Conservation (phyloP, 1,140 invertebrate genomes). For the Lordiphosa mommai region DNA sequence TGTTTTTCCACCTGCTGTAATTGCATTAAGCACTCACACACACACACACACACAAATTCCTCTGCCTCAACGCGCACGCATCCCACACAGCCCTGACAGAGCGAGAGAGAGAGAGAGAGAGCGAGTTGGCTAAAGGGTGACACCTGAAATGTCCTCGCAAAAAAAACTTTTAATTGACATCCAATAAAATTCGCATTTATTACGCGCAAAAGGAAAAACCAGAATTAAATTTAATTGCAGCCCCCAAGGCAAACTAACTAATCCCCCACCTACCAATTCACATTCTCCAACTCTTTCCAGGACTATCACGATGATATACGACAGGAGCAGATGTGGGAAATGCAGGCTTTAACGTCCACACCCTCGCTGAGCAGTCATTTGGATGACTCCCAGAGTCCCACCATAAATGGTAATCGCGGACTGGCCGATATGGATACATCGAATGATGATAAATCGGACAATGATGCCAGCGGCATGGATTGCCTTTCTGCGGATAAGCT, state of each 20-base stretch:
- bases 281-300: slow-evolving; percentile 68
- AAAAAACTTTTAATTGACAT: slow-evolving; percentile 76
- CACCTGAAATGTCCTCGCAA: slow-evolving; percentile 47
- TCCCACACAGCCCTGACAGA: slow-evolving; percentile 1
- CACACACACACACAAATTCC: slow-evolving; percentile 31
- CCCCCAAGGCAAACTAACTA: slow-evolving; percentile 12
- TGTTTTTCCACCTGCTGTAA: slow-evolving; percentile 32
- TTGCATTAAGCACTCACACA: slow-evolving; percentile 68
- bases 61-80: slow-evolving; percentile 35
- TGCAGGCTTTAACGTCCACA: slow-evolving; percentile 85
- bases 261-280: slow-evolving; percentile 9
- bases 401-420: slow-evolving; percentile 45
- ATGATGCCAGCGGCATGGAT: slow-evolving; percentile 71
- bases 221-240: slow-evolving; percentile 72
- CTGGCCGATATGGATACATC: slow-evolving; percentile 76
- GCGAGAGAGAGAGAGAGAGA: not conserved
- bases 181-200: slow-evolving; percentile 76
- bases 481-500: slow-evolving; percentile 67
- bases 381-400: slow-evolving; percentile 72
- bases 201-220: slow-evolving; percentile 32
- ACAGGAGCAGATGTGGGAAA: slow-evolving; percentile 91
- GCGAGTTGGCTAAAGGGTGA: slow-evolving; percentile 1
- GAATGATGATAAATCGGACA: slow-evolving; percentile 75
- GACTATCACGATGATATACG: slow-evolving; percentile 92
- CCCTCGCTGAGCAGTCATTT: slow-evolving; percentile 60